phyloP scores from a whole-genome alignment of 1,140 invertebrate species.

The Mercenaria mercenaria region DNA sequence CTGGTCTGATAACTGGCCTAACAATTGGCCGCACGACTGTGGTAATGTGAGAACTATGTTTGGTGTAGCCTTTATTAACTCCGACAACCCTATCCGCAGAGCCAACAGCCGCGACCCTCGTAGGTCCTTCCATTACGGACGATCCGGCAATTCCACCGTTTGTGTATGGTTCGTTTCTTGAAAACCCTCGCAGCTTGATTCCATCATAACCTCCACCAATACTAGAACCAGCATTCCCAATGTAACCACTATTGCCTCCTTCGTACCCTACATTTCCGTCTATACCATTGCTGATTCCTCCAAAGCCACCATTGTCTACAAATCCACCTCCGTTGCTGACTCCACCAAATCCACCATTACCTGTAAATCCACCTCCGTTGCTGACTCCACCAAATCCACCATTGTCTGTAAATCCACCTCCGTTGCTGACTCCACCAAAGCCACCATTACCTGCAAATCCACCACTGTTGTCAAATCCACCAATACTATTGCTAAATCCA shows the following conservation, averaged over 20 bases:
- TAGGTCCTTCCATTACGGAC: background rate
- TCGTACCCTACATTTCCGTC: background rate
- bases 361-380: background rate
- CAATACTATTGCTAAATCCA: background rate
- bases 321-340: background rate
- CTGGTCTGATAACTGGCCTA: slow-evolving; percentile 36
- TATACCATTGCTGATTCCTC: background rate
- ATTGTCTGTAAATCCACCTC: background rate
- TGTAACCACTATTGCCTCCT: background rate
- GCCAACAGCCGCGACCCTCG: background rate
- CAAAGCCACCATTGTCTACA: background rate
- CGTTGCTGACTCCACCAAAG: background rate
- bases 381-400: background rate
- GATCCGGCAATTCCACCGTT: background rate
- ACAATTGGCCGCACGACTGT: slow-evolving; percentile 37
- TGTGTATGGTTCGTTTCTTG: background rate
- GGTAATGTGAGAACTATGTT: slow-evolving; percentile 29
- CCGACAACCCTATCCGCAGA: background rate
- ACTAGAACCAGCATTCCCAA: background rate
- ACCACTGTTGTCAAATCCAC: background rate
- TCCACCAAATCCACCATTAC: background rate
- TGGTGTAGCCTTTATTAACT: slow-evolving; percentile 20
- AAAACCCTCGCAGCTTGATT: background rate
- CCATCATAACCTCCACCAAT: slow-evolving; percentile 12
- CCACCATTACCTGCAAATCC: background rate